Percentiles rank a stretch among this genome's conserved stretches.
These are phyloP conservation scores for Rhagologus leucostigma DNA, from an alignment of 2,113 vertebrate species.

Conservation along the genomic window DNA sequence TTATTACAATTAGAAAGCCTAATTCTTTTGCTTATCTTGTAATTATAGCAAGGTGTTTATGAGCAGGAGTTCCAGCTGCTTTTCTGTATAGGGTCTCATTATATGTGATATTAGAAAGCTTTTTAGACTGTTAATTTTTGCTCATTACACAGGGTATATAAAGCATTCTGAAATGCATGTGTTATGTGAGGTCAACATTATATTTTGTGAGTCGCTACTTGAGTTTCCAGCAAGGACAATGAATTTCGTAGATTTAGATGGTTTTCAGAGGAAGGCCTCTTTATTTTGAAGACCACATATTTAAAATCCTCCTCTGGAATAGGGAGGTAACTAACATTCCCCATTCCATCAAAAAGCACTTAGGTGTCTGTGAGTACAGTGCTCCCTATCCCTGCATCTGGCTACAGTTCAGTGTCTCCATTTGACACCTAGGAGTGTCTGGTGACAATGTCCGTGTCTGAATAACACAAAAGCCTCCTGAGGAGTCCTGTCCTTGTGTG, in stretches of 20 bases:
- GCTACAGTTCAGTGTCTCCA: not conserved
- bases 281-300: not conserved
- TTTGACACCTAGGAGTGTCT: not conserved
- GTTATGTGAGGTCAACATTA: not conserved
- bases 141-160: not conserved
- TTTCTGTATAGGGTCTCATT: slow-evolving; percentile 3
- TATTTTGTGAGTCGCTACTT: not conserved
- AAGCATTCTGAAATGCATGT: not conserved
- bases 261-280: not conserved
- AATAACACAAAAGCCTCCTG: not conserved
- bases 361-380: not conserved
- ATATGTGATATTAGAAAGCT: not conserved
- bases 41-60: slow-evolving; percentile 23
- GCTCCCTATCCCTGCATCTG: not conserved
- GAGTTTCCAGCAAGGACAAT: not conserved
- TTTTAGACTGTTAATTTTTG: not conserved
- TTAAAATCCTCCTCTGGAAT: not conserved
- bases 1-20: not conserved
- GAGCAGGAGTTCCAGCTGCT: not conserved
- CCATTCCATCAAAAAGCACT: not conserved
- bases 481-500: not conserved
- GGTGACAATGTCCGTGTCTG: not conserved
- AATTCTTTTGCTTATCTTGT: slow-evolving; percentile 30
- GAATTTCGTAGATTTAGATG: not conserved
- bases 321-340: not conserved